Percentiles rank a stretch among this genome's conserved stretches.
phyloP scores from a whole-genome alignment of 2,797 vertebrate genomes.

The Phataginus tricuspis region DNA sequence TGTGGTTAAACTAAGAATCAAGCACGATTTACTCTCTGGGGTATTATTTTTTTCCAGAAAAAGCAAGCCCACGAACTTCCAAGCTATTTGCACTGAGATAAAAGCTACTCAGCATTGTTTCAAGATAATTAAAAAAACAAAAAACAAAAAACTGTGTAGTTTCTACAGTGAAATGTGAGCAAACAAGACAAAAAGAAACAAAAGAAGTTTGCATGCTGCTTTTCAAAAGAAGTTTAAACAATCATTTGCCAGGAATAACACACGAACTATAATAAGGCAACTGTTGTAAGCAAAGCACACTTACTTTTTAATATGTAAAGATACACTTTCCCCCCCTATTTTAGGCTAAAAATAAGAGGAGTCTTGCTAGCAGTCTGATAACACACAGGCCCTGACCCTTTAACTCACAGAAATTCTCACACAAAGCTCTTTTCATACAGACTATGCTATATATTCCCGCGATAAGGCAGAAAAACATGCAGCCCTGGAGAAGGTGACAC shows the following conservation, averaged over 20 bases:
- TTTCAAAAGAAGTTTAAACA: constrained; percentile 70
- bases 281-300: constrained; percentile 76
- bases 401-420: constrained; percentile 88
- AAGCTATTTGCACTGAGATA: constrained; percentile 25
- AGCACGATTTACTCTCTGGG: constrained; percentile 16
- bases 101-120: not conserved
- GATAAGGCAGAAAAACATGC: constrained; percentile 82
- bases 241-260: constrained; percentile 64
- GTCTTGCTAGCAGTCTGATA: constrained; percentile 86
- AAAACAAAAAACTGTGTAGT: constrained; percentile 62
- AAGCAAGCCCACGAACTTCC: not conserved
- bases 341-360: constrained; percentile 85
- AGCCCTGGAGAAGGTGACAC: constrained; percentile 75
- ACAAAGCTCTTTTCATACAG: constrained; percentile 90
- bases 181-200: constrained; percentile 82
- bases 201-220: constrained; percentile 79
- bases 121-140: not conserved
- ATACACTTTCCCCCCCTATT: constrained; percentile 76
- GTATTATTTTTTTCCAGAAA: not conserved
- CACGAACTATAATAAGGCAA: constrained; percentile 70
- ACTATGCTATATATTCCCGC: constrained; percentile 81
- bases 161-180: constrained; percentile 74
- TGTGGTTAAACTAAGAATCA: constrained; percentile 19
- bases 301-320: constrained; percentile 78
- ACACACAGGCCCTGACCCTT: constrained; percentile 90